Conservation (phyloP, 35 echinoderm and acorn worm species). For the Hemicentrotus pulcherrimus region DNA sequence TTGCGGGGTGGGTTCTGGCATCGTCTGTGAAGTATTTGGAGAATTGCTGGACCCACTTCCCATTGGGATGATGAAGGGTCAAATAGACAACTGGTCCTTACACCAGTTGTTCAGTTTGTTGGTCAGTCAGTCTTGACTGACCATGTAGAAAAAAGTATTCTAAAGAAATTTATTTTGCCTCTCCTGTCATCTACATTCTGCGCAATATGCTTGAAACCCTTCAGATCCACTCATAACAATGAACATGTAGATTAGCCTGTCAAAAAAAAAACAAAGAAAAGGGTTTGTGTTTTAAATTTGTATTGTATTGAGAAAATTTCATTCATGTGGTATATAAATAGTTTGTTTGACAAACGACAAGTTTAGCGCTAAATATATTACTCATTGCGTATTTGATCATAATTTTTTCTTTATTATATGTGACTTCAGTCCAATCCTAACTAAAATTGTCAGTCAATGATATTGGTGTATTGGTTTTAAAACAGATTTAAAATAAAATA, state of each 20-base stretch:
- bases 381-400: no score
- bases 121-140: constrained; percentile 41
- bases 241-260: background rate
- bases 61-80: constrained; percentile 46
- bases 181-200: background rate
- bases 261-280: background rate
- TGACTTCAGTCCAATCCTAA: no score
- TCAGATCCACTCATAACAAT: background rate
- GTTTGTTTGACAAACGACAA: no score
- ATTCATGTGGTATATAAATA: no score
- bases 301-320: no score
- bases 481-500: no score
- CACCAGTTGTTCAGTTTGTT: background rate
- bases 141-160: background rate
- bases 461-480: no score
- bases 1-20: constrained; percentile 64
- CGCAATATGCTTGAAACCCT: background rate
- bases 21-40: constrained; percentile 52
- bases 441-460: no score
- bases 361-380: no score
- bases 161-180: background rate
- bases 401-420: no score
- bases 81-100: constrained; percentile 7
- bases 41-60: constrained; percentile 83
- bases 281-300: background rate